Evolutionary conservation across 2,888 invertebrate species (phyloP).

Genomic region (Megastigmus dorsalis): DNA sequence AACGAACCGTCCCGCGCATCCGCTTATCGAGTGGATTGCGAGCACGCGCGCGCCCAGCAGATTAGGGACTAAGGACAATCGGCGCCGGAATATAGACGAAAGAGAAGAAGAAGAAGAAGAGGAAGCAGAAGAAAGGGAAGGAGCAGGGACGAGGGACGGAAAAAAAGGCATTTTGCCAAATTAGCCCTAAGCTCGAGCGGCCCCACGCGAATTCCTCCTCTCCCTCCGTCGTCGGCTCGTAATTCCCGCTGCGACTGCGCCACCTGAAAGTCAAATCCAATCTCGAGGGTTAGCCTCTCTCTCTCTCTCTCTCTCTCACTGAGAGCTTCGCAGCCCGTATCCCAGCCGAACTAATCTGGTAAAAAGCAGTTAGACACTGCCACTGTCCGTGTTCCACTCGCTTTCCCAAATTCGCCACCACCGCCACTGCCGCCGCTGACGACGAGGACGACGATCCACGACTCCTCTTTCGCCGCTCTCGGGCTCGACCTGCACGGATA

Average conservation of each 20-base stretch:
- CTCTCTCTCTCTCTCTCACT: too few species aligned
- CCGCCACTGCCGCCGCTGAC: too few species aligned
- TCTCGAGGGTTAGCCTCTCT: conserved; percentile 59
- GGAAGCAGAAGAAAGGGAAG: too few species aligned
- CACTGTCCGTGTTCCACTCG: too few species aligned
- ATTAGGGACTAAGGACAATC: conserved; percentile 28
- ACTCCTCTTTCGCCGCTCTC: background rate
- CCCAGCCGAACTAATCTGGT: conserved; percentile 2
- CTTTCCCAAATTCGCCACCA: too few species aligned
- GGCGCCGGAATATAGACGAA: too few species aligned
- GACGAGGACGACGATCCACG: background rate
- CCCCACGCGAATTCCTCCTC: too few species aligned
- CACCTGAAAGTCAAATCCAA: conserved; percentile 66
- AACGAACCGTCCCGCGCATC: conserved; percentile 17
- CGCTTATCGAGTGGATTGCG: background rate
- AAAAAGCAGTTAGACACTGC: conserved; percentile 5
- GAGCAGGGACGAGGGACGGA: conserved; percentile 16
- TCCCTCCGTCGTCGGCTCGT: too few species aligned
- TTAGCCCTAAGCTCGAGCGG: conserved; percentile 60
- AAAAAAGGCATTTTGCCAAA: conserved; percentile 59
- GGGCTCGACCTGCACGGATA: too few species aligned
- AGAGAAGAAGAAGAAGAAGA: too few species aligned
- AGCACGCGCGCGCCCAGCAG: conserved; percentile 6
- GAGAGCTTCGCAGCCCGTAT: too few species aligned
- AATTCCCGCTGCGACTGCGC: too few species aligned